phyloP scores from a whole-genome alignment of 2,113 vertebrate species.

The Myrmecophaga tridactyla region DNA sequence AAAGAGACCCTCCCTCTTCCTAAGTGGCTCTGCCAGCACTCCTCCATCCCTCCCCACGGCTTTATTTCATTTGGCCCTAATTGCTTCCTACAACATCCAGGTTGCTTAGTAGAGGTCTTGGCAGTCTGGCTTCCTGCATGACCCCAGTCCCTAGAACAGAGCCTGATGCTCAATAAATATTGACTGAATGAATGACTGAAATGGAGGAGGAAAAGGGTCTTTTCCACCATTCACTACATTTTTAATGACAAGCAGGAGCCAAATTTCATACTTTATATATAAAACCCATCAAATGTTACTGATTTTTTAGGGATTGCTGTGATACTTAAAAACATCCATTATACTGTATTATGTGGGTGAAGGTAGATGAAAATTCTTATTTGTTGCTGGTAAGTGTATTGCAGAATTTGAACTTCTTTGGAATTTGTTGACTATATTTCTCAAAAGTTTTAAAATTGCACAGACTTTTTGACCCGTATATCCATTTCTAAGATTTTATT shows the following conservation, averaged over 20 bases:
- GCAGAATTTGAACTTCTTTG: not conserved
- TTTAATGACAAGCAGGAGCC: not conserved
- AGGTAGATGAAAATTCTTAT: not conserved
- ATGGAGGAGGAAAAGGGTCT: not conserved
- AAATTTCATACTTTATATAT: not conserved
- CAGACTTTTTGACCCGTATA: not conserved
- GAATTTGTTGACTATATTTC: not conserved
- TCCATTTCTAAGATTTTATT: not conserved
- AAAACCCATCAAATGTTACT: not conserved
- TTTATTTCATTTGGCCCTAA: not conserved
- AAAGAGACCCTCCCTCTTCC: not conserved
- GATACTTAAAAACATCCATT: not conserved
- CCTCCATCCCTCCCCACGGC: accelerated
- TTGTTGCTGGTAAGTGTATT: not conserved
- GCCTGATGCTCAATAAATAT: not conserved
- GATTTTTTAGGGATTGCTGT: not conserved
- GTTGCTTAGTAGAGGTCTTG: not conserved
- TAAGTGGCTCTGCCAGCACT: accelerated
- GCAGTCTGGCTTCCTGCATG: not conserved
- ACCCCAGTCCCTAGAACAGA: not conserved
- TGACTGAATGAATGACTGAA: not conserved
- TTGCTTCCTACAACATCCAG: not conserved
- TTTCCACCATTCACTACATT: not conserved
- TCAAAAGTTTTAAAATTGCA: not conserved
- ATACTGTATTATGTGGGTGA: not conserved